Evolutionary conservation across 2,888 invertebrate species (phyloP).

Genomic region (Thyatira batis): DNA sequence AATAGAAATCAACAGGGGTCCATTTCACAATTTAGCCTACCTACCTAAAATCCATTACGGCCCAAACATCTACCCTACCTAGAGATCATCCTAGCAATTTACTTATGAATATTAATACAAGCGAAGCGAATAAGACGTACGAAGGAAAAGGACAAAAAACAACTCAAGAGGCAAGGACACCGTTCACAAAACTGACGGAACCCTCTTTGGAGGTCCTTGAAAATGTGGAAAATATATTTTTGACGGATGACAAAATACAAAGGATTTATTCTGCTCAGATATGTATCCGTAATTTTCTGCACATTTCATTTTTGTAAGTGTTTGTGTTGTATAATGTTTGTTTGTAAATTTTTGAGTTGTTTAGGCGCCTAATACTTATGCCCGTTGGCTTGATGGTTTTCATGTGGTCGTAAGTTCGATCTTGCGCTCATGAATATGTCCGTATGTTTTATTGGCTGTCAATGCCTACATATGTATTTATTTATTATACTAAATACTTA

Average conservation of each 20-base stretch:
- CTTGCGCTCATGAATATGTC: no score
- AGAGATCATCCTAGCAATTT: constrained; percentile 69
- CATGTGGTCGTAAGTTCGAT: no score
- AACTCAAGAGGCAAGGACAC: constrained; percentile 52
- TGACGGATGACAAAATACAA: constrained; percentile 76
- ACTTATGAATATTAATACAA: constrained; percentile 80
- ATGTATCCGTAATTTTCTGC: constrained; percentile 62
- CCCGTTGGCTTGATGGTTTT: no score
- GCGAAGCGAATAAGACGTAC: constrained; percentile 53
- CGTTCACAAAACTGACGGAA: constrained; percentile 58
- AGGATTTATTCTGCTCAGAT: constrained; percentile 41
- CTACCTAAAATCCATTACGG: constrained; percentile 14
- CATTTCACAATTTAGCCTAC: not conserved
- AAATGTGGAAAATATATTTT: constrained; percentile 72
- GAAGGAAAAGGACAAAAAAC: constrained; percentile 43
- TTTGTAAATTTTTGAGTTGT: constrained; percentile 15
- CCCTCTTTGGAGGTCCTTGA: constrained; percentile 55
- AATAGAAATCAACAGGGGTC: not conserved
- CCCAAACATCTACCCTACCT: constrained; percentile 23
- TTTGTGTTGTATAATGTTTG: constrained; percentile 26
- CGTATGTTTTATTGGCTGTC: no score
- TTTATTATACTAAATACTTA: no score
- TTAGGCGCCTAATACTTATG: constrained; percentile 11
- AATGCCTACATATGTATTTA: no score
- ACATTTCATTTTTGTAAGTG: constrained; percentile 74